Percentiles rank a stretch among this genome's conserved stretches.
These are phyloP conservation scores for Muntiacus muntjak DNA, from an alignment of 2,113 vertebrate genomes.

Conservation along the genomic window DNA sequence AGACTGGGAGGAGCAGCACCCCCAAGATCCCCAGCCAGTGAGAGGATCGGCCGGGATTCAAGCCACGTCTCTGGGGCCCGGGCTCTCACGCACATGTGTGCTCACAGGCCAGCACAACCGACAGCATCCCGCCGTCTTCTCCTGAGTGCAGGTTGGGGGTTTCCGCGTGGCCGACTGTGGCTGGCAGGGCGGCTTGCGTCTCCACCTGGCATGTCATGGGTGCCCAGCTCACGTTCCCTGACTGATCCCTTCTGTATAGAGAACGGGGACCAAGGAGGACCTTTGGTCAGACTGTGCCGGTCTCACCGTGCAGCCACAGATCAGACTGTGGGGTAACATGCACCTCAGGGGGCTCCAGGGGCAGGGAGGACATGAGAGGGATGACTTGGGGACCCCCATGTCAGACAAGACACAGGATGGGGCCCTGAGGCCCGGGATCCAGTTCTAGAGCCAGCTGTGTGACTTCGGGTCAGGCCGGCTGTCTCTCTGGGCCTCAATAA, in stretches of 20 bases:
- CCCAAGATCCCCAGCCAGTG: neutral
- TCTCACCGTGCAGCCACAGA: neutral
- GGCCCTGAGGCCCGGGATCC: neutral
- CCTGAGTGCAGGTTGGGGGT: neutral
- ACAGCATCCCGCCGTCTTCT: neutral
- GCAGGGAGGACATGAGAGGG: neutral
- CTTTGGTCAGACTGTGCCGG: neutral
- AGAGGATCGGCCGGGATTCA: neutral
- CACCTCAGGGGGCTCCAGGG: neutral
- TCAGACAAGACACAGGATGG: neutral
- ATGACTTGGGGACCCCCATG: neutral
- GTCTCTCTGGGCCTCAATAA: neutral
- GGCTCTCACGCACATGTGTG: accelerated
- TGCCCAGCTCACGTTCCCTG: neutral
- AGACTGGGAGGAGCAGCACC: neutral
- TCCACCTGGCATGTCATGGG: neutral
- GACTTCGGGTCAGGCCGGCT: neutral
- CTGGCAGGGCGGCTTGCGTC: neutral
- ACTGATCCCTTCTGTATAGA: neutral
- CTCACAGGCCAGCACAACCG: accelerated
- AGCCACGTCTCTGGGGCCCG: neutral
- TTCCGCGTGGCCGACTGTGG: neutral
- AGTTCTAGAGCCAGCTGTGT: neutral
- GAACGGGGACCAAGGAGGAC: neutral
- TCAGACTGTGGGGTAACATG: neutral